phyloP scores from a whole-genome alignment of 2,888 invertebrate genomes.

The Notodonta ziczac region DNA sequence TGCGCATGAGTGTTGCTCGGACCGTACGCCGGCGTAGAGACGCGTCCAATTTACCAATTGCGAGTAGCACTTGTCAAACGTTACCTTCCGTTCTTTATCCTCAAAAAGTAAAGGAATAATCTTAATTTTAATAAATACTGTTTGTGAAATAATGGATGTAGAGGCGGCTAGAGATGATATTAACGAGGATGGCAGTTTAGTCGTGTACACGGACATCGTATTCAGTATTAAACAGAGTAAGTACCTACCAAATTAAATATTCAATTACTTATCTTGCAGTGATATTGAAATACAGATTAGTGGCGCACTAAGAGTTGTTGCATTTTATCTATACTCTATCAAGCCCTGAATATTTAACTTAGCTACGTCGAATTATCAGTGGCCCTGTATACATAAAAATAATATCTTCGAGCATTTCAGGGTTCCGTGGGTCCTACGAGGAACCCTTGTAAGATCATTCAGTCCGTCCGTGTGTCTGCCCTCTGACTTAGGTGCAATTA shows the following conservation, averaged over 20 bases:
- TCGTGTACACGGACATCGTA: constrained; percentile 55
- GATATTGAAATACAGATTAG: not conserved
- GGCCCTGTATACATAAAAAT: too few relatives aligned
- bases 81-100: constrained; percentile 39
- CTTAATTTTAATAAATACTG: constrained; percentile 10
- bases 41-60: constrained; percentile 61
- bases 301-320: too few relatives aligned
- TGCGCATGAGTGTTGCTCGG: constrained; percentile 8
- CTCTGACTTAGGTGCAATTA: too few relatives aligned
- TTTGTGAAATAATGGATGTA: constrained; percentile 57
- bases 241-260: constrained; percentile 12
- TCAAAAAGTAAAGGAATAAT: constrained; percentile 14
- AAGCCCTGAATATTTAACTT: too few relatives aligned
- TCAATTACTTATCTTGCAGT: not conserved
- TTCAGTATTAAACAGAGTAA: constrained; percentile 27
- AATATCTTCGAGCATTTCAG: too few relatives aligned
- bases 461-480: too few relatives aligned
- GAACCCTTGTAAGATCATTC: too few relatives aligned
- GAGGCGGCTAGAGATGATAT: constrained; percentile 64
- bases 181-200: constrained; percentile 63
- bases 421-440: too few relatives aligned
- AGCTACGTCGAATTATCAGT: too few relatives aligned
- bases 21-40: constrained; percentile 26
- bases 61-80: constrained; percentile 44
- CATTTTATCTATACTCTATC: too few relatives aligned